Evolutionary conservation across 1,140 invertebrate genomes (phyloP).

Genomic region (Epicauta chinensis): DNA sequence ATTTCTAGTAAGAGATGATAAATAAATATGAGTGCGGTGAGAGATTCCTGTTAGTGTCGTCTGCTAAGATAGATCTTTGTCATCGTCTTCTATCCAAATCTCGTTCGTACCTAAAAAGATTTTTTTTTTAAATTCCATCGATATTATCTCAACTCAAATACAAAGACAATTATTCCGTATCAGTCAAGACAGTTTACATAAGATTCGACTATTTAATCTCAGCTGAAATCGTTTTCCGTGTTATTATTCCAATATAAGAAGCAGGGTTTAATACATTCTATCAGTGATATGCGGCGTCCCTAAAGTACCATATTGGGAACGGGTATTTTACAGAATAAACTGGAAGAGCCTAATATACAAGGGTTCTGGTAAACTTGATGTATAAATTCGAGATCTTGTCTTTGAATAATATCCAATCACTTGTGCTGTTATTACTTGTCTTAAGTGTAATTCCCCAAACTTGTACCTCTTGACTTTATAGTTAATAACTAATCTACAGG

Average conservation of each 20-base stretch:
- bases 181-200: too few relatives aligned
- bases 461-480: not conserved
- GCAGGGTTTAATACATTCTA: constrained; percentile 11
- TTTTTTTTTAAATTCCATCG: too few relatives aligned
- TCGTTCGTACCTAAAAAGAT: too few relatives aligned
- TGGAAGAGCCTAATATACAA: constrained; percentile 1
- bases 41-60: too few relatives aligned
- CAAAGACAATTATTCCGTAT: too few relatives aligned
- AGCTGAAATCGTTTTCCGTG: too few relatives aligned
- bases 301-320: constrained; percentile 15
- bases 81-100: too few relatives aligned
- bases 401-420: constrained; percentile 16
- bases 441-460: constrained; percentile 11
- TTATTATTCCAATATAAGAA: constrained; percentile 4
- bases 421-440: constrained; percentile 4
- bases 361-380: constrained; percentile 5
- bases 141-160: too few relatives aligned
- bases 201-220: too few relatives aligned
- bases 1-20: too few relatives aligned
- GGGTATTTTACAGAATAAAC: constrained; percentile 8
- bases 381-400: not conserved
- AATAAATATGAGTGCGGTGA: too few relatives aligned
- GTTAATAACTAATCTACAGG: constrained; percentile 10
- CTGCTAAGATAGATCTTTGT: too few relatives aligned
- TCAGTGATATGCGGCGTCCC: constrained; percentile 13